Evolutionary conservation across 2,797 vertebrate genomes (phyloP).

Genomic region (Numenius phaeopus): DNA sequence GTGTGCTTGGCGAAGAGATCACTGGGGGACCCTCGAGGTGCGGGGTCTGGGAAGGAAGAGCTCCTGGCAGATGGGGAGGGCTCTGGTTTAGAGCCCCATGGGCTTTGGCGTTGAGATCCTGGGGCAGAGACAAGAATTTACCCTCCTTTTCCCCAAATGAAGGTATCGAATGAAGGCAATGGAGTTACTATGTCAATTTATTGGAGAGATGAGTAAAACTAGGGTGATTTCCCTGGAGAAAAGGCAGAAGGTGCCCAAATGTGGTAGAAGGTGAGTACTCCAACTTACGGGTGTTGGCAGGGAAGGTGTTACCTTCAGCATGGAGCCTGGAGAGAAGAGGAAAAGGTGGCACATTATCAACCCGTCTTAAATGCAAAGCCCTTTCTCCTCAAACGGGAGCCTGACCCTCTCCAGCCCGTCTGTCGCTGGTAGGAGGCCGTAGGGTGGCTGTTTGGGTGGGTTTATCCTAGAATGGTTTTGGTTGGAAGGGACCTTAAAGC

Average conservation of each 20-base stretch:
- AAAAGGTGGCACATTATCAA: fast-evolving
- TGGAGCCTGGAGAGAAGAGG: not conserved
- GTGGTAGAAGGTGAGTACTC: not conserved
- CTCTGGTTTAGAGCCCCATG: not conserved
- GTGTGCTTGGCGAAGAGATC: fast-evolving
- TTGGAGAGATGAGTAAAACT: constrained; percentile 54
- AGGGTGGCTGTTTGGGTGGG: not conserved
- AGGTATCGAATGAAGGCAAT: not conserved
- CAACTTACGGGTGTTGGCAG: constrained; percentile 36
- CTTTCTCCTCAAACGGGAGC: not conserved
- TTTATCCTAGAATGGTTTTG: no score
- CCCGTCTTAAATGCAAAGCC: not conserved
- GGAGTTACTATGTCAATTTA: constrained; percentile 55
- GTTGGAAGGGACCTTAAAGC: no score
- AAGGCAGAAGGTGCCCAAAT: not conserved
- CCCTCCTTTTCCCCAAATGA: not conserved
- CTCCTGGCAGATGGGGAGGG: not conserved
- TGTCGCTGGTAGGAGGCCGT: not conserved
- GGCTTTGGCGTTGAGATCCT: not conserved
- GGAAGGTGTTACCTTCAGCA: constrained; percentile 5
- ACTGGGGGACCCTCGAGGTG: not conserved
- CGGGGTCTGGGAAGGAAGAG: not conserved
- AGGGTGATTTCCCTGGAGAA: not conserved
- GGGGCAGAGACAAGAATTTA: not conserved
- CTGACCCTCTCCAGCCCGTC: not conserved